Base-by-base conservation (phyloP, 2,888 invertebrate species). In the Fabriciana adippe region DNA sequence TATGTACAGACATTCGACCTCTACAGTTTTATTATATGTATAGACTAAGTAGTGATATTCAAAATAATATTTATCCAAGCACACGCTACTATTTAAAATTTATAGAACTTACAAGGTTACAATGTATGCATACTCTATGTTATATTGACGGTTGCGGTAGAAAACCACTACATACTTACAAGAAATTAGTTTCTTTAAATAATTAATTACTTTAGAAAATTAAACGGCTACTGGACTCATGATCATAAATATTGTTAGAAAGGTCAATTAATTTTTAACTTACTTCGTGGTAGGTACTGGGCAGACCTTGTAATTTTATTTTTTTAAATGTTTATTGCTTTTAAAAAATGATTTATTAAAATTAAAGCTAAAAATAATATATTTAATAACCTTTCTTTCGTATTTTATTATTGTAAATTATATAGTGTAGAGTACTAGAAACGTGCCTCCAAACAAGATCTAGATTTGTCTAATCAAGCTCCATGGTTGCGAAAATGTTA, bases 141-240 rank as follows among this genome's bases (percentile, higher is more conserved):
- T 71, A 66, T 64, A 59, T 57, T 72, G 73, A 78, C 73, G 75
- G 77, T 76, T 82, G 81, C 76, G 82, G 82, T 81, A 70, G 72
- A 76, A 73, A 72, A 75, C 79, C 79, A 80, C 81, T 78, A 55
- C n/a, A n/a, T n/a, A n/a, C 66, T 51, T 79, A 76, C 75, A 76
- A 75, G 76, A 74, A 81, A 82, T 80, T 79, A 78, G 78, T 79
- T 82, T 78, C 76, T 59, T 15, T 48, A 78, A 79, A 68, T 80
- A 82, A 80, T 79, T 78, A 78, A 80, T 79, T 78, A 78, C 48
- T 82, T 81, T 78, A 77, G 78, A 73, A 81, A 82, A 82, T 81
- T 81, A 82, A 81, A 69, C 66, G 55, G 15, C 31, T 18, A 65
- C 62, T 51, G 15, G 60, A 26, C 16, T 60, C 16, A 61, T 47